A percentile compares a stretch with the other conserved stretches of the same genome.
These are phyloP conservation scores for Capreolus pygargus DNA, from an alignment of 2,113 vertebrate genomes.

Conservation along the genomic window DNA sequence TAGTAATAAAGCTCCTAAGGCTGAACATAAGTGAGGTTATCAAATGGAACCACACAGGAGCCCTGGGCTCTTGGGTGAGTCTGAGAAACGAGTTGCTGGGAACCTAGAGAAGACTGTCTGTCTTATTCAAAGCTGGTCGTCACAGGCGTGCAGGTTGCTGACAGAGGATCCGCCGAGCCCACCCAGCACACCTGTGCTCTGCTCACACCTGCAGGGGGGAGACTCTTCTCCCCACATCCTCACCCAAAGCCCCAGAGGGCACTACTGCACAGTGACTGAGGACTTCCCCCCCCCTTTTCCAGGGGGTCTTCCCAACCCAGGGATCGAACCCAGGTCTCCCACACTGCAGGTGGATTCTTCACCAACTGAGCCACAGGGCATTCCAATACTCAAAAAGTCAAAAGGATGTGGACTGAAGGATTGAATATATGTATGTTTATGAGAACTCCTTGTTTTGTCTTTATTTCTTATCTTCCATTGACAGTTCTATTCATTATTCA, in stretches of 20 bases:
- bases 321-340: not conserved
- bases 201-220: rapidly evolving
- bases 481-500: not conserved
- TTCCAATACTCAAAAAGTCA: not conserved
- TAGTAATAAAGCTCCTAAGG: not conserved
- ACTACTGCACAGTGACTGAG: not conserved
- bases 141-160: not conserved
- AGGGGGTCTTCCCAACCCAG: not conserved
- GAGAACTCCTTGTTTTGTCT: not conserved
- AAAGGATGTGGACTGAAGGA: not conserved
- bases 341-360: not conserved
- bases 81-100: not conserved
- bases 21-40: not conserved
- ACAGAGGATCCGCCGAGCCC: not conserved
- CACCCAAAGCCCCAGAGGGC: not conserved
- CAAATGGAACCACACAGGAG: not conserved
- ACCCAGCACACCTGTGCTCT: not conserved
- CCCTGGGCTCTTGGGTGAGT: not conserved
- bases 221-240: not conserved
- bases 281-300: not conserved
- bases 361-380: not conserved
- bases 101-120: not conserved
- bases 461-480: not conserved
- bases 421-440: not conserved
- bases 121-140: not conserved